Base-by-base conservation (phyloP, 2,888 invertebrate species). In the Drosophila neoperkinsi region DNA sequence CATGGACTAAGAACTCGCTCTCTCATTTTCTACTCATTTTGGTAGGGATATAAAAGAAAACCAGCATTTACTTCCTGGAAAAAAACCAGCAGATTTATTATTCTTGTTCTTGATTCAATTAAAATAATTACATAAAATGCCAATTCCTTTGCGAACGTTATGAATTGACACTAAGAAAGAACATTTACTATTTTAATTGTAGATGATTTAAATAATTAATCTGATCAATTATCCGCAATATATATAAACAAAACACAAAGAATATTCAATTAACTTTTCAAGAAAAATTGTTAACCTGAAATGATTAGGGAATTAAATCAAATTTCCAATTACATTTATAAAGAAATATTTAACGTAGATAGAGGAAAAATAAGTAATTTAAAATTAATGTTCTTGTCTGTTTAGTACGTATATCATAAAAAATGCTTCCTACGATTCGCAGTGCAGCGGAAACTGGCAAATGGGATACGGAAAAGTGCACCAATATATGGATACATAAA, bases 391-490 rank as follows among this genome's bases (percentile, higher is more conserved):
- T 46, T 21, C 13, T 13, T 46, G 11, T 13, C 13, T 46, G 13
- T 21, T 21, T 25, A 21, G 6, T 33, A 7, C 16, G 16, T 9
- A 25, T 21, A 16, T 53, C 13, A 21, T n/a, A 11, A 9, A 59
- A 33, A 58, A 28, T 13, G 13, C 0, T 34, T 18, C 5, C 18
- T 30, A 34, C 33, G 49, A 11, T 53, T 16, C 9, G 21, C 16
- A n/a, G 7, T 36, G 41, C 62, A 66, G 36, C 52, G 46, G 63
- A 53, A 66, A 66, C 52, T 25, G 13, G 51, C 10, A 16, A 43
- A 57, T 41, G 30, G 16, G 38, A 31, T 10, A 51, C 25, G 21
- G 41, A 41, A 34, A 46, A 21, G n/a, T 5, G 52, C 21, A 21
- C 7, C 11, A 52, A 52, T 43, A 43, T 36, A 36, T 43, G 21